Conservation (phyloP, 2,113 vertebrate species). For the Glaucidium brasilianum region DNA sequence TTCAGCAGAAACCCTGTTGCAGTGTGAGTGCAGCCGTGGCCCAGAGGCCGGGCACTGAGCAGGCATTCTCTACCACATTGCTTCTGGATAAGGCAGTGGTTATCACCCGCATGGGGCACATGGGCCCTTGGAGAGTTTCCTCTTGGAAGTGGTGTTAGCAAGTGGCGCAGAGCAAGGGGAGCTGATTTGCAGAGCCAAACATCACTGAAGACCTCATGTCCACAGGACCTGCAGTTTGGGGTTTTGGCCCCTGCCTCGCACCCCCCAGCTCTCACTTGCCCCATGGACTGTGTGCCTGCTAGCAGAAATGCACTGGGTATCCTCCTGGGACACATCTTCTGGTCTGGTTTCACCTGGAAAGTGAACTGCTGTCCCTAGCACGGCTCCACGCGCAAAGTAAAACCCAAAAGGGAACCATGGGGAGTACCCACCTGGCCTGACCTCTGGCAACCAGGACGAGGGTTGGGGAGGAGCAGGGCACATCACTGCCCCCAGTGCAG, state of each 20-base stretch:
- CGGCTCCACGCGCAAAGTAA: accelerated
- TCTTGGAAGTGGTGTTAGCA: neutral
- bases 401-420: neutral
- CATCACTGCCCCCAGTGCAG: accelerated
- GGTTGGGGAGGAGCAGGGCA: accelerated
- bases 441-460: neutral
- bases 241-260: accelerated
- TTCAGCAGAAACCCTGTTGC: neutral
- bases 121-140: neutral
- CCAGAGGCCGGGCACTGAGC: neutral
- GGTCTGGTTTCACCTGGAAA: neutral
- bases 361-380: neutral
- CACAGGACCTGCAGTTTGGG: neutral
- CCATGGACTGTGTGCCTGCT: accelerated
- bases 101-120: accelerated
- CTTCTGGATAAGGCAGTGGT: neutral
- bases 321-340: neutral
- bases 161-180: neutral
- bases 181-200: neutral
- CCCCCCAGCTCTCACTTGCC: neutral
- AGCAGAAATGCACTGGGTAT: neutral
- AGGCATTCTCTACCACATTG: accelerated
- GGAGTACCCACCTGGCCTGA: neutral
- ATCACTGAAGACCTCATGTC: neutral
- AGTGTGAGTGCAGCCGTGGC: neutral